phyloP scores from a whole-genome alignment of 2,888 invertebrate genomes.

The Eulithis testata region DNA sequence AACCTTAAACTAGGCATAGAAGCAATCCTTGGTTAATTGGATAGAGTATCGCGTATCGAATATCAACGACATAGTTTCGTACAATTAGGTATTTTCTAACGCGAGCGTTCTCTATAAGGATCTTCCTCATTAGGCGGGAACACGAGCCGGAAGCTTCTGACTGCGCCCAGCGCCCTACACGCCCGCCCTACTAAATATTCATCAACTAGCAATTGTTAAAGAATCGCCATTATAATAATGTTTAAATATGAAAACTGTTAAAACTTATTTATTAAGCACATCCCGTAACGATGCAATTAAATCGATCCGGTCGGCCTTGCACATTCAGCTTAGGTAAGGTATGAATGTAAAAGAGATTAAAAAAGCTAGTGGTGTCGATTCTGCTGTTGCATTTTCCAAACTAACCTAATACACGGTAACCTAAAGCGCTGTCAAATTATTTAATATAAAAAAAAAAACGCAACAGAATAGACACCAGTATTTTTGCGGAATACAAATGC shows the following conservation, averaged over 20 bases:
- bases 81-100: conserved; percentile 78
- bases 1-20: conserved; percentile 46
- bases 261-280: conserved; percentile 66
- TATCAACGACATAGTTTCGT: conserved; percentile 72
- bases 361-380: conserved; percentile 19
- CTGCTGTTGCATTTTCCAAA: too few relatives aligned
- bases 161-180: conserved; percentile 48
- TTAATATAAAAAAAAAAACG: too few relatives aligned
- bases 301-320: conserved; percentile 61
- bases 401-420: too few relatives aligned
- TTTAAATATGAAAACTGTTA: conserved; percentile 59
- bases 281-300: conserved; percentile 69
- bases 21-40: conserved; percentile 62
- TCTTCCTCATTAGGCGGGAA: conserved; percentile 72
- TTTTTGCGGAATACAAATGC: conserved; percentile 55
- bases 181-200: conserved; percentile 73
- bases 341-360: conserved; percentile 18
- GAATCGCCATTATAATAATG: conserved; percentile 61
- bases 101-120: conserved; percentile 68
- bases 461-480: conserved; percentile 9
- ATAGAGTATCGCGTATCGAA: conserved; percentile 64
- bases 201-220: conserved; percentile 70
- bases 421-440: too few relatives aligned
- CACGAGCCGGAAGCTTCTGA: conserved; percentile 55
- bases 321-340: conserved; percentile 42